A percentile compares a stretch with the other conserved stretches of the same genome.
These are phyloP conservation scores for Semaprochilodus insignis DNA, from an alignment of 2,797 vertebrate genomes.

Conservation along the genomic window DNA sequence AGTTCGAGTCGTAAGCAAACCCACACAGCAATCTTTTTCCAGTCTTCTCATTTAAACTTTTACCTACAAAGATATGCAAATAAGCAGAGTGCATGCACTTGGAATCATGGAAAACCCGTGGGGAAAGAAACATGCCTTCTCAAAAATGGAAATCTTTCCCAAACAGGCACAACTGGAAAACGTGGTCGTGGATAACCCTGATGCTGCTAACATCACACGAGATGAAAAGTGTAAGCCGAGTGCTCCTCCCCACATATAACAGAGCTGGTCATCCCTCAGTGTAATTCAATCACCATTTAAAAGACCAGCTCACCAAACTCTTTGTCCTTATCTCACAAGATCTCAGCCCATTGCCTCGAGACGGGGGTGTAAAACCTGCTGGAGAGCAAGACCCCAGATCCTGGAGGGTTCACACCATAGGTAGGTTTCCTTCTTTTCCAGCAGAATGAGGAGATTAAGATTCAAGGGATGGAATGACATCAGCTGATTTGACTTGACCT, in stretches of 20 bases:
- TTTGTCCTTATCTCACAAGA: conserved; percentile 28
- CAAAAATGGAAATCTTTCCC: not conserved
- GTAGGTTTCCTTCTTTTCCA: conserved; percentile 30
- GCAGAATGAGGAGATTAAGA: not conserved
- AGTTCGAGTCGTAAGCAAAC: conserved; percentile 72
- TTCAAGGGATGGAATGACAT: not conserved
- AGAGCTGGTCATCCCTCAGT: not conserved
- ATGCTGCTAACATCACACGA: conserved; percentile 59
- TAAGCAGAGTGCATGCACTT: not conserved
- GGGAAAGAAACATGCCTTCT: not conserved
- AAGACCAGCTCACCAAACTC: not conserved
- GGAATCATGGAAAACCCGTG: not conserved
- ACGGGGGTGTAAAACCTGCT: not conserved
- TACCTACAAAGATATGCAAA: not conserved
- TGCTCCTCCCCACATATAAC: not conserved
- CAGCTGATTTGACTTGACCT: not conserved
- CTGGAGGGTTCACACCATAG: conserved; percentile 50
- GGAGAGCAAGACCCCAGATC: not conserved
- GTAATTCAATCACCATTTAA: conserved; percentile 32
- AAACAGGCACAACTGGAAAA: conserved; percentile 70
- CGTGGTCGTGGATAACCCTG: conserved; percentile 60
- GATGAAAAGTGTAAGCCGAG: conserved; percentile 68
- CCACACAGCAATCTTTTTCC: not conserved
- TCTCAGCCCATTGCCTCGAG: not conserved
- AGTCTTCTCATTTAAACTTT: not conserved